Evolutionary conservation across 2,888 invertebrate genomes (phyloP), one percentile per base, ranked within the genome.

Genomic region (Acronicta aceris): DNA sequence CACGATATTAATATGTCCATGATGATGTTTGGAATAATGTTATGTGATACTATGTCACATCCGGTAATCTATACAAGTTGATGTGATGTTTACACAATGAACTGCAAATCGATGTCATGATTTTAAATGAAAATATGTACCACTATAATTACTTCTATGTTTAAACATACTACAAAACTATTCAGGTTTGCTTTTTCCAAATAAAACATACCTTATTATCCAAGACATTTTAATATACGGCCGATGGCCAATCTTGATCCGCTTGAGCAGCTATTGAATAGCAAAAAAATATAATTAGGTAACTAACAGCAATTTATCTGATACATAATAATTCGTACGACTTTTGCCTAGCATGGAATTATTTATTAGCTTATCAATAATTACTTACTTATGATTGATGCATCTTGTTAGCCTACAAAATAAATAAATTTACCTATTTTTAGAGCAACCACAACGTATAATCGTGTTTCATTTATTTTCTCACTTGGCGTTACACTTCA

Each of bases 131-230:
- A 3, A 2, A 12, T 33, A 5, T 1, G 0, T 3, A 33, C 16
- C 15, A 13, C 17, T 30, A 42, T 21, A 21, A 16, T 50, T 30
- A 38, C 17, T 12, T 40, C 40, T 50, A 50, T 9, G 30, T 9
- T 30, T 15, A 16, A 17, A 15, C 5, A 17, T 17, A 65, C 46
- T 3, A 30, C 8, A 2, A 52, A 8, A 36, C 38, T 15, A 41
- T 25, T 45, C 17, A 38, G 0, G 53, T 50, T 46, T 58, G 25
- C 30, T n/a, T 15, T 13, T 45, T 21, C 12, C 12, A 47, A 59
- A 40, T 27, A 42, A 48, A 45, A 90, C 91, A 71, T 91, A 91
- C 91, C 92, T 91, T 87, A 65, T 58, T 55, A 63, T 87, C 83
- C 85, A 80, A 88, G 81, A 76, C 90, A 91, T 91, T 88, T 87